Conservation (phyloP, 2,113 vertebrate genomes). For the Oophaga pumilio region DNA sequence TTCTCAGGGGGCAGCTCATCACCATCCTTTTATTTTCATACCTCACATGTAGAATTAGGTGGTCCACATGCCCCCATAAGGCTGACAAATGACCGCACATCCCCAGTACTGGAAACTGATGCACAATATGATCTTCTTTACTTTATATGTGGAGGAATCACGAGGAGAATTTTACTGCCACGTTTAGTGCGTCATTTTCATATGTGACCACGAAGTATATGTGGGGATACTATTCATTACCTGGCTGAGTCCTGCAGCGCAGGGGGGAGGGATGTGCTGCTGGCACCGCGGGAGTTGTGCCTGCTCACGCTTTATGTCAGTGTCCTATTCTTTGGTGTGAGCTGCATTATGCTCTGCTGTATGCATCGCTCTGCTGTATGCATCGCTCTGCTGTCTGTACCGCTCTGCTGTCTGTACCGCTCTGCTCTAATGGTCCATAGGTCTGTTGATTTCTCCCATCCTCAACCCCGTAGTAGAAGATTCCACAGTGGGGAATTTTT, state of each 20-base stretch:
- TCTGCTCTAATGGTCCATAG: background rate
- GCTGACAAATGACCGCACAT: no score
- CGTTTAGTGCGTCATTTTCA: background rate
- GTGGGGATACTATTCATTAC: constrained; percentile 19
- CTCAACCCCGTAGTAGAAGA: constrained; percentile 10
- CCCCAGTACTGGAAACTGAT: no score
- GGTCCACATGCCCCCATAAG: no score
- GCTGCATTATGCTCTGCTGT: background rate
- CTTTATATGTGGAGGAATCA: no score
- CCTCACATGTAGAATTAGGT: no score
- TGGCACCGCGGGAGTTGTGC: background rate
- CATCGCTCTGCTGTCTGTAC: background rate
- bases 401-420: background rate
- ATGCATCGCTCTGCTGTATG: background rate
- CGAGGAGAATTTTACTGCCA: constrained; percentile 42
- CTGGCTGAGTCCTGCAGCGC: background rate
- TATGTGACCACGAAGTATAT: constrained; percentile 1
- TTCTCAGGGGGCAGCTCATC: no score
- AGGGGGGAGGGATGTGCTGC: background rate
- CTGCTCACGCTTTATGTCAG: background rate
- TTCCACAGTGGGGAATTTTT: constrained; percentile 31
- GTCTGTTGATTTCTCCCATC: background rate
- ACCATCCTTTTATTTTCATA: no score
- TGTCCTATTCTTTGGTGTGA: background rate
- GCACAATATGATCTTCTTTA: no score